Base-by-base conservation (phyloP, 1,140 invertebrate species). In the Rhopalosiphum maidis region DNA sequence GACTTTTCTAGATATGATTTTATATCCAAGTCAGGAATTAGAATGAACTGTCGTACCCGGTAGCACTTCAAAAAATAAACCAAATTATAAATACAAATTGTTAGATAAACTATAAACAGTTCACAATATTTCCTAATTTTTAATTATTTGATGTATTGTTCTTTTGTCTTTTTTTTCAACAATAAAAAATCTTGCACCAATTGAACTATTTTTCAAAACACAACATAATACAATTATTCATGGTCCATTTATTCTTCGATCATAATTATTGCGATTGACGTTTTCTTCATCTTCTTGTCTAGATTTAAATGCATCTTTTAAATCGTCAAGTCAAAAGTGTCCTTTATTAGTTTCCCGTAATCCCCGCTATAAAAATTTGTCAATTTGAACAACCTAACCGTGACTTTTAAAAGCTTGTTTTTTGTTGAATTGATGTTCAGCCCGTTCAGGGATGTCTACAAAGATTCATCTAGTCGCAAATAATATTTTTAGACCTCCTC, bases 161-260 rank as follows among this genome's bases (percentile, higher is more conserved):
- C 48, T 43, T 46, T 37, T n/a, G 37, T 48, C 87, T 37, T 25
- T 89, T 37, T 54, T 48, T 51, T 46, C 41, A 51, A n/a, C 87
- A 89, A 89, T 7, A 55, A 89, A 89, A 37, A 51, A 89, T 89
- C 87, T 48, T 55, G 87, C 87, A 48, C n/a, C 87, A 48, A 23
- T 48, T 48, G 51, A 48, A 55, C 46, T 46, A 51, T 89, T 55
- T 51, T 48, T 30, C 51, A 35, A 51, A 48, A 51, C 22, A 21
- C 35, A 48, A 89, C 87, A 51, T 51, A 48, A 43, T 43, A 2
- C 37, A n/a, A 87, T 22, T 43, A 87, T 37, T 35, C 37, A 87
- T 30, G 86, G 41, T 51, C 41, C 41, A 46, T n/a, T 41, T 23
- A 88, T 88, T 43, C 86, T 43, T n/a, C 41, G 25, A 30, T 41